phyloP scores from a whole-genome alignment of 2,797 vertebrate genomes.

The Liasis olivaceus region DNA sequence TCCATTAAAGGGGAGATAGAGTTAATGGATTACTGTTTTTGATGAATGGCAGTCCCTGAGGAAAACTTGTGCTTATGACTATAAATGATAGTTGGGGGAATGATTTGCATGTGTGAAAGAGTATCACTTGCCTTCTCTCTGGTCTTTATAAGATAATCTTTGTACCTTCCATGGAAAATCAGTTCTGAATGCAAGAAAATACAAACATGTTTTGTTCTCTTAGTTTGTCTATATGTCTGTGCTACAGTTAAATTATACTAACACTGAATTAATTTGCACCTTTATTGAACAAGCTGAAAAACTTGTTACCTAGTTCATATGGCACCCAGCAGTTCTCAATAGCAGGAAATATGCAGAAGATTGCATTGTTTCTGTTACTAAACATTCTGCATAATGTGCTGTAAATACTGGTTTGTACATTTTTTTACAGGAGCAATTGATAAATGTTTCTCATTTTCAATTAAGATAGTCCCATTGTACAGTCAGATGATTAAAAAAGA shows the following conservation, averaged over 20 bases:
- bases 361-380: not conserved
- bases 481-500: not conserved
- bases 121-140: not conserved
- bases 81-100: not conserved
- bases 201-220: not conserved
- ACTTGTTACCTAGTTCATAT: not conserved
- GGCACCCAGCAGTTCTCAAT: not conserved
- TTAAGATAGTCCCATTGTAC: not conserved
- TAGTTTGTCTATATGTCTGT: not conserved
- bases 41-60: not conserved
- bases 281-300: not conserved
- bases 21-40: not conserved
- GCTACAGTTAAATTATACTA: not conserved
- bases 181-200: not conserved
- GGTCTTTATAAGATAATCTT: not conserved
- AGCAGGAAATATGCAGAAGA: not conserved
- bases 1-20: not conserved
- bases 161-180: slow-evolving; percentile 1
- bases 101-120: not conserved
- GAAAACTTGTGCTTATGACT: not conserved
- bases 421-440: not conserved
- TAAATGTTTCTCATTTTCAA: not conserved
- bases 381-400: not conserved
- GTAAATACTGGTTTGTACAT: not conserved
- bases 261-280: not conserved